Evolutionary conservation across 1,140 invertebrate species (phyloP), one percentile per base, ranked within the genome.

Genomic region (Drosophila pachea): DNA sequence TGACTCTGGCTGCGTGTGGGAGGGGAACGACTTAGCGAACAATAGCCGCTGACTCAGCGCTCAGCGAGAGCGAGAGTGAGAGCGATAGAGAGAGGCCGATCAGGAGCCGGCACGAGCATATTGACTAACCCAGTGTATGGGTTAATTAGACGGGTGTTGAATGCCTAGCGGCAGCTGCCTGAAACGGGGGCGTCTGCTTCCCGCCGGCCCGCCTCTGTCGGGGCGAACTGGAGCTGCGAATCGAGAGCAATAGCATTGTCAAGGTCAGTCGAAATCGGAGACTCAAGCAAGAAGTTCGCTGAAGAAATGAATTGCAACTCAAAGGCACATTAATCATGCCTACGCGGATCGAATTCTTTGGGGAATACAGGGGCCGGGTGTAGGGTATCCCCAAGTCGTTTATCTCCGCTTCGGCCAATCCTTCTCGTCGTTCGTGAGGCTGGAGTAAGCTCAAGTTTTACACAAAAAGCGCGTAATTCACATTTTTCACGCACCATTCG

Each of bases 401-500:
- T 22, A 22, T 22, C 22, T 22, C 22, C 22, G 22, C 22, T 22
- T 3, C 22, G 22, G 3, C 22, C 22, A 22, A 22, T 22, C 22
- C 22, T 22, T 22, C 22, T 3, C 22, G 22, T 3, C 22, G 22
- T 3, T 22, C 22, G 22, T 22, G 22, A 11, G 31, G 33, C 11
- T 53, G 36, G 40, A 14, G 40, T 48, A 59, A 53, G 54, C 6
- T 38, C 31, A 59, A 66, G 38, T 66, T 70, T 48, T 7, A 65
- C 33, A 47, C 38, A 67, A 35, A 45, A 22, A 22, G 22, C 67
- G 56, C 68, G 64, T 74, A 64, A 73, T 64, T 74, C 73, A 74
- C 68, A 74, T 74, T 83, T 84, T 79, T 83, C 79, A 83, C 78
- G 84, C 79, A 59, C 79, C 79, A 83, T 83, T 83, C 78, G 78